Conservation (phyloP, 2,797 vertebrate species). For the Eulemur albifrons region DNA sequence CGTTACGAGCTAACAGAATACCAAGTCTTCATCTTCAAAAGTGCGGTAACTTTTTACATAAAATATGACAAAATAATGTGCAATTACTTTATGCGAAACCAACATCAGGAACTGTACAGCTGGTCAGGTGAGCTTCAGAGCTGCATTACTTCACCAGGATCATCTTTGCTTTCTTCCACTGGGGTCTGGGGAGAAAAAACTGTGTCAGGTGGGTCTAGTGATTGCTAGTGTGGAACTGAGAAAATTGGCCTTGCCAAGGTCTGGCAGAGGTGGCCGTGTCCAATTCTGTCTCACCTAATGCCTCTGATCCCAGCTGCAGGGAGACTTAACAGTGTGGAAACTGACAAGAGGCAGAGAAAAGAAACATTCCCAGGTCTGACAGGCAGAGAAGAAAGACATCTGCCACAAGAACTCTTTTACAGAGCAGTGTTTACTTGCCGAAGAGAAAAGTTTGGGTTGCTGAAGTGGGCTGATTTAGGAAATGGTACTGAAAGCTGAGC, state of each 20-base stretch:
- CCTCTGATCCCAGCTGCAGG: not conserved
- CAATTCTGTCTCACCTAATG: not conserved
- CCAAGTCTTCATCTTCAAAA: slow-evolving; percentile 45
- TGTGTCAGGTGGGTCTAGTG: not conserved
- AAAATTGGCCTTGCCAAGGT: not conserved
- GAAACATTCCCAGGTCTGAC: not conserved
- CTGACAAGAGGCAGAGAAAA: not conserved
- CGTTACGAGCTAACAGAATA: not conserved
- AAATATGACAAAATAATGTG: slow-evolving; percentile 68
- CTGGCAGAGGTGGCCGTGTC: not conserved
- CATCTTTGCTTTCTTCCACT: slow-evolving; percentile 70
- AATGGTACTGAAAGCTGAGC: not conserved
- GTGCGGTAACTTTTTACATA: slow-evolving; percentile 35
- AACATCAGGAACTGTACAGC: slow-evolving; percentile 47
- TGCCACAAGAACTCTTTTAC: not conserved
- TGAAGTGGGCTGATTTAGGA: not conserved
- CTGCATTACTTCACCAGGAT: slow-evolving; percentile 76
- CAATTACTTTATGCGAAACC: slow-evolving; percentile 75
- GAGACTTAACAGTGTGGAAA: not conserved
- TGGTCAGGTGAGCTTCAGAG: slow-evolving; percentile 59
- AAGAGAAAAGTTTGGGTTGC: not conserved
- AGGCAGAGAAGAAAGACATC: not conserved
- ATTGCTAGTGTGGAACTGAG: not conserved
- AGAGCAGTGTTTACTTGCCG: not conserved
- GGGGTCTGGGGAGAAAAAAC: slow-evolving; percentile 38